Conservation (phyloP, 2,113 vertebrate genomes). For the Suncus etruscus region DNA sequence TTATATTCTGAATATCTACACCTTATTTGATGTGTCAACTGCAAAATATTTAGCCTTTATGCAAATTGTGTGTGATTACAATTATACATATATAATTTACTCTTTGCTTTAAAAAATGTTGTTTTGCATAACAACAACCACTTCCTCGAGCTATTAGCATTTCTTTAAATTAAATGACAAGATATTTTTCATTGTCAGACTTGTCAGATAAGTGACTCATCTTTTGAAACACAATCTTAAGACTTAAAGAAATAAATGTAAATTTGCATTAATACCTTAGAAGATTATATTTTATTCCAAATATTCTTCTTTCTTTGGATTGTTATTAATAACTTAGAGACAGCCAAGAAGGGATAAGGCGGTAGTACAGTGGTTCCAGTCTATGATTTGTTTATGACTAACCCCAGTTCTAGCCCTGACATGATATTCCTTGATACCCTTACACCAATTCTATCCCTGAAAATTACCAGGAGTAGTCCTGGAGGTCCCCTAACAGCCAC, state of each 20-base stretch:
- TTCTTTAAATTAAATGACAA: background rate
- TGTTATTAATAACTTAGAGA: conserved; percentile 50
- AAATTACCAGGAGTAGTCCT: too few species aligned
- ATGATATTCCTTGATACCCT: too few species aligned
- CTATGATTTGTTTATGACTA: too few species aligned
- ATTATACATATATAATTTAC: conserved; percentile 12
- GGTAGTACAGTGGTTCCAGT: too few species aligned
- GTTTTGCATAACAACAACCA: conserved; percentile 23
- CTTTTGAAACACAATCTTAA: conserved; percentile 20
- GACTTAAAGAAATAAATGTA: conserved; percentile 7
- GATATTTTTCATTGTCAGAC: conserved; percentile 32
- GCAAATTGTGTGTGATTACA: background rate
- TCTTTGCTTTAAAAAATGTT: background rate
- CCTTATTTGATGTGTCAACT: too few species aligned
- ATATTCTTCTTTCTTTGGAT: conserved; percentile 5
- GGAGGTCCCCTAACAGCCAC: too few species aligned
- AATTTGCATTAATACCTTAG: background rate
- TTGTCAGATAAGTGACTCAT: background rate
- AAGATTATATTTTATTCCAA: conserved; percentile 50
- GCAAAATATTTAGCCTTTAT: background rate
- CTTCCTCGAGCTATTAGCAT: conserved; percentile 29
- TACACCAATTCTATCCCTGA: too few species aligned
- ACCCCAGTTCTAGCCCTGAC: too few species aligned
- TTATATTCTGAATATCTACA: too few species aligned
- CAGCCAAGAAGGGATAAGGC: background rate